Conservation (phyloP, 2,888 invertebrate genomes). For the Acronicta alni region DNA sequence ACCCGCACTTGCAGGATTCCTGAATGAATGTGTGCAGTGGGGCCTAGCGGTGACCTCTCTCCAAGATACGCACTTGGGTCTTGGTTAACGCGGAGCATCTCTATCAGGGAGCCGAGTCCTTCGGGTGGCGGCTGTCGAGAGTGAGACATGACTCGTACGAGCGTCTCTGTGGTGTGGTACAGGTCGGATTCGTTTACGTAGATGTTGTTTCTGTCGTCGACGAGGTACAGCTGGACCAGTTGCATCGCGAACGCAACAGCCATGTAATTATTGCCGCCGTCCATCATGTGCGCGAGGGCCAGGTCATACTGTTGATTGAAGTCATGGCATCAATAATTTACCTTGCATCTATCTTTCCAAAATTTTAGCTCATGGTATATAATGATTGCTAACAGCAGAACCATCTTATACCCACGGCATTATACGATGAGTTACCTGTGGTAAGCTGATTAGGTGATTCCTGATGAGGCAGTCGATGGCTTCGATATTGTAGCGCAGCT, state of each 20-base stretch:
- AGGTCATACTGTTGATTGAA: slow-evolving; percentile 91
- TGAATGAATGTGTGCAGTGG: slow-evolving; percentile 97
- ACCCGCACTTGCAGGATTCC: slow-evolving; percentile 96
- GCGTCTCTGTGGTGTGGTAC: slow-evolving; percentile 95
- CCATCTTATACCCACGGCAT: background rate
- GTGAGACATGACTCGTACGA: slow-evolving; percentile 93
- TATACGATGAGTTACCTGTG: slow-evolving; percentile 85
- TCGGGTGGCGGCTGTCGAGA: slow-evolving; percentile 94
- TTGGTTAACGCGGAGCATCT: slow-evolving; percentile 93
- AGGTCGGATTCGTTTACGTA: slow-evolving; percentile 95
- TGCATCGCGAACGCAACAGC: slow-evolving; percentile 97
- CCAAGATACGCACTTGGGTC: slow-evolving; percentile 92
- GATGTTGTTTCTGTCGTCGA: slow-evolving; percentile 94
- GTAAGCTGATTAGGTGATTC: slow-evolving; percentile 94
- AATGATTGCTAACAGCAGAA: too few relatives aligned
- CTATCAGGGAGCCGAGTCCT: slow-evolving; percentile 94
- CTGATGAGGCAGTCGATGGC: slow-evolving; percentile 96
- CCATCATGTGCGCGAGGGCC: slow-evolving; percentile 95
- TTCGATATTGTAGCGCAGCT: slow-evolving; percentile 96
- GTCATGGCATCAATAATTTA: slow-evolving; percentile 3
- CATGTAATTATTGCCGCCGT: slow-evolving; percentile 94
- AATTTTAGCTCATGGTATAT: too few relatives aligned
- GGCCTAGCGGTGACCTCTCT: slow-evolving; percentile 94
- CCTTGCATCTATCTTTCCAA: background rate
- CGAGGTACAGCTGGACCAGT: slow-evolving; percentile 95